Evolutionary conservation across 2,888 invertebrate genomes (phyloP), one percentile per base, ranked within the genome.

Genomic region (Neelides folsomi): DNA sequence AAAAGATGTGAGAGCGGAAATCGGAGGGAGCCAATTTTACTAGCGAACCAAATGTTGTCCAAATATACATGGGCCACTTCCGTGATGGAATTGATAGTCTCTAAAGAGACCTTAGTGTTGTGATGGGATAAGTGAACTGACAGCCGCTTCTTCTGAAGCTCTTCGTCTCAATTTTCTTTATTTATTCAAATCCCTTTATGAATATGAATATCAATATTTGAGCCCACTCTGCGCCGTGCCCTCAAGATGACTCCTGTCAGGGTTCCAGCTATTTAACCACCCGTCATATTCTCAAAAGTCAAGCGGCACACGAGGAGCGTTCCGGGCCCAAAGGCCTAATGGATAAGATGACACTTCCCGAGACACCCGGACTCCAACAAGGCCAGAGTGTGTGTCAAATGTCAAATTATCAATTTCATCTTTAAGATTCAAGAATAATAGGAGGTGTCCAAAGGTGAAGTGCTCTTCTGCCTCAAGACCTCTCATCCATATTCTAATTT

Each of bases 111-210:
- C 4, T 27, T 5, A 27, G 27, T 27, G 27, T 27, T 5, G 27
- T 27, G 27, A 27, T 3, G 7, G 27, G 27, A 27, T 27, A 27
- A 27, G 27, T 27, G 27, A 27, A 27, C 27, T 27, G 27, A 27
- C 27, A 27, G 27, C 27, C 27, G 27, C 27, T 3, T 27, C 51
- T 39, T 51, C 51, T 51, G 49, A 52, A 7, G 52, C 55, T 52
- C 52, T 49, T 49, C 52, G 7, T 52, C 55, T 55, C 52, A 49
- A 55, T 55, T 52, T 49, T 27, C 42, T 49, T 55, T 55, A 55
- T 55, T 55, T 55, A 55, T 55, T 55, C 55, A 45, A 35, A 52
- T 52, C 55, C 55, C 47, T 55, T 55, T 55, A 55, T 55, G 55
- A 55, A 55, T 55, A 55, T 55, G 52, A 55, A 55, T 27, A 27